Evolutionary conservation across 92 coral and sea anemone genomes (phyloP).

Genomic region (Diadumene lineata): DNA sequence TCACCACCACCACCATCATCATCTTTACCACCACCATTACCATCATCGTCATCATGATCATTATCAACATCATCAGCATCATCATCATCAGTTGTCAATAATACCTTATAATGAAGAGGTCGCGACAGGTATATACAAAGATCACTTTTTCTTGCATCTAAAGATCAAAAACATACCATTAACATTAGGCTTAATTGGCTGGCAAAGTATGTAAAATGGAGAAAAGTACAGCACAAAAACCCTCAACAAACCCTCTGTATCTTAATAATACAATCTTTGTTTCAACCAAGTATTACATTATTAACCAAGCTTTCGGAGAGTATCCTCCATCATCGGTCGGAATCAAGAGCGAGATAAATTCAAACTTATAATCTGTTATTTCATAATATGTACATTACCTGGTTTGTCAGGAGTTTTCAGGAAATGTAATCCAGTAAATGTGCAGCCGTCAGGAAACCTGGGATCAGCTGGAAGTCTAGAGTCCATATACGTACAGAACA

Average conservation of each 20-base stretch:
- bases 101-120: constrained; percentile 95
- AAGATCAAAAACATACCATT: background rate
- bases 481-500: constrained; percentile 99
- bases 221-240: no score
- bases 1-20: background rate
- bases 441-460: constrained; percentile 91
- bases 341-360: no score
- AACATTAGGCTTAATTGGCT: background rate
- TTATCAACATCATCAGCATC: background rate
- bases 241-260: no score
- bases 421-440: constrained; percentile 90
- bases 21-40: background rate
- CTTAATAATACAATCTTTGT: no score
- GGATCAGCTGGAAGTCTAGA: constrained; percentile 95
- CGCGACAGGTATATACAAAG: constrained; percentile 86
- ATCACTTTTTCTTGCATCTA: constrained; percentile 91
- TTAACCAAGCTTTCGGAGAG: no score
- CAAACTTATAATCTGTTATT: background rate
- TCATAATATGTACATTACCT: no score
- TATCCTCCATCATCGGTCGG: no score
- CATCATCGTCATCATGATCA: background rate
- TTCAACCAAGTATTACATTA: no score
- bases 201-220: no score
- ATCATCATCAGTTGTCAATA: background rate
- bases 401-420: constrained; percentile 96